Evolutionary conservation across 1,140 invertebrate species (phyloP), one percentile per base, ranked within the genome.

Genomic region (Drosophila guanche): DNA sequence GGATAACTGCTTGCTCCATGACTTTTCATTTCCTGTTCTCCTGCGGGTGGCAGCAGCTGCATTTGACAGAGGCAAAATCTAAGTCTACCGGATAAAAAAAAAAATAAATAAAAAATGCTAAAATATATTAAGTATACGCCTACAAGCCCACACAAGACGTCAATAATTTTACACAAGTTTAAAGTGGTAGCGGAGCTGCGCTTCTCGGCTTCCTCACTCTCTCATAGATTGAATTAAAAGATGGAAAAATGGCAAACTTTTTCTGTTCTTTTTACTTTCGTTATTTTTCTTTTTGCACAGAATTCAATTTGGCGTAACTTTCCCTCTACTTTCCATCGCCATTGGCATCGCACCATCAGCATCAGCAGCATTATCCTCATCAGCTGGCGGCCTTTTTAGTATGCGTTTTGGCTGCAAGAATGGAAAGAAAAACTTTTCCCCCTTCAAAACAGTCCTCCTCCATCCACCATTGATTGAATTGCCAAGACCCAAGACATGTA

Each of bases 291-390:
- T 37, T 83, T 61, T 61, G 60, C 63, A 76, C 76, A 74, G 43
- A 85, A 85, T 85, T 85, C 72, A 86, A 85, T 85, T 85, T 85
- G 67, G 55, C 62, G 57, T 63, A 85, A 85, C 80, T 85, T 84
- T 76, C 47, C 48, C 55, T 48, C 67, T 52, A 46, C 61, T 69
- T 27, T 20, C 7, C 41, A 6, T 47, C 47, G 43, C 27, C 41
- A 25, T 29, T 55, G 20, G 14, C 20, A 14, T 37, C 37, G 37
- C 50, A 37, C 33, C 33, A 37, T 37, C 29, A 33, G 29, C 29
- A 33, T n/a, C 51, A 53, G 16, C 12, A 41, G 40, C 37, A 52
- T 41, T 10, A 20, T 61, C 40, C 58, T 81, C 72, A 68, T 77
- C 68, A 73, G 45, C 68, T 73, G 73, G 41, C 37, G 54, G 80